Evolutionary conservation across 2,113 vertebrate genomes (phyloP).

Genomic region (Ploceus nigricollis): DNA sequence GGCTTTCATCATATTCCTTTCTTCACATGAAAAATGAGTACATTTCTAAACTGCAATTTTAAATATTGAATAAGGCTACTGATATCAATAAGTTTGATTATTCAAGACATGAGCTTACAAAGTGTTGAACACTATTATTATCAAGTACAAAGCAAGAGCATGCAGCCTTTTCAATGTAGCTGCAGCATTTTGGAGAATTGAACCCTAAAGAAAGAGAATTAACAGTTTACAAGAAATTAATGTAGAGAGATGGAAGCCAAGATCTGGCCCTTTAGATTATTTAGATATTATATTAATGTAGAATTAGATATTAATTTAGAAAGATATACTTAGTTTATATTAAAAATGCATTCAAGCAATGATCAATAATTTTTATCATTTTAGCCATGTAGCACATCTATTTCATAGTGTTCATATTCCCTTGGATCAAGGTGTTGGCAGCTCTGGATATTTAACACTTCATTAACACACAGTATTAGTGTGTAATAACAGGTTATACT

Average conservation of each 20-base stretch:
- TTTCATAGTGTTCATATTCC: not conserved
- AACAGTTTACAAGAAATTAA: not conserved
- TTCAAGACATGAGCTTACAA: slow-evolving; percentile 25
- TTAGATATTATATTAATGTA: too few species aligned
- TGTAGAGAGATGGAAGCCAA: accelerated
- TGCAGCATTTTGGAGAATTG: not conserved
- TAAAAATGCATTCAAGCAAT: not conserved
- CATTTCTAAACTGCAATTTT: slow-evolving; percentile 45
- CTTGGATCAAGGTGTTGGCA: not conserved
- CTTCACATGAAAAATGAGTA: slow-evolving; percentile 57
- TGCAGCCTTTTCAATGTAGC: not conserved
- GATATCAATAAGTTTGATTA: slow-evolving; percentile 52
- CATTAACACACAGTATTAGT: not conserved
- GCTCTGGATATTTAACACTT: slow-evolving; percentile 30
- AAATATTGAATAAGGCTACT: slow-evolving; percentile 63
- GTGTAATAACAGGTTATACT: not conserved
- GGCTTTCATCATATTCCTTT: slow-evolving; percentile 48
- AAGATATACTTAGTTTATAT: not conserved
- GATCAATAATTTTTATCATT: not conserved
- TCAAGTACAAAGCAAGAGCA: not conserved
- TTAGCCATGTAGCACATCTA: not conserved
- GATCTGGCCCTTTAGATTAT: not conserved
- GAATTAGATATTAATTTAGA: too few species aligned
- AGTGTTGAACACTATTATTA: not conserved
- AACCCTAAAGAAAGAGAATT: not conserved